phyloP scores from a whole-genome alignment of 2,888 invertebrate species.

The Zaprionus lineosus region DNA sequence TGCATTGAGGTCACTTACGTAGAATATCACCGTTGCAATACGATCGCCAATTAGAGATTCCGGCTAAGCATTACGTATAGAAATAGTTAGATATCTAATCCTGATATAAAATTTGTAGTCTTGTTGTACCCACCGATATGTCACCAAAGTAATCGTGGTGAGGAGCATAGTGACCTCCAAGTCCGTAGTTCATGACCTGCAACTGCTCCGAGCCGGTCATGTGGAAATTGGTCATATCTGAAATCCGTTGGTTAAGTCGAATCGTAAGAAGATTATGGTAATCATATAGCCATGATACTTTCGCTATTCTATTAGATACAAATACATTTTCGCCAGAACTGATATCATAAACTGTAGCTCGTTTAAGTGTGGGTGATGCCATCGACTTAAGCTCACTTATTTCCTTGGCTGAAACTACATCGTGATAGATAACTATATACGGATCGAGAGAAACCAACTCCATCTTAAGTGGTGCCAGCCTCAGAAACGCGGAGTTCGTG shows the following conservation, averaged over 20 bases:
- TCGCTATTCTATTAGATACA: slow-evolving; percentile 58
- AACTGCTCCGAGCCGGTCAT: slow-evolving; percentile 58
- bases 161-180: slow-evolving; percentile 74
- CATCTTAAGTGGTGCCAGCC: slow-evolving; percentile 79
- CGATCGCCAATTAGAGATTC: slow-evolving; percentile 88
- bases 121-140: slow-evolving; percentile 56
- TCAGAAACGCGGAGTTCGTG: slow-evolving; percentile 69
- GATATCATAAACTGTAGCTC: slow-evolving; percentile 75
- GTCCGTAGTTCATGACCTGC: slow-evolving; percentile 79
- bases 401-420: slow-evolving; percentile 68
- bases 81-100: too few species aligned
- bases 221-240: slow-evolving; percentile 73
- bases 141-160: slow-evolving; percentile 75
- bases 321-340: slow-evolving; percentile 21
- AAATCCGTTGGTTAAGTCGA: slow-evolving; percentile 61
- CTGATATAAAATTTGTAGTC: too few species aligned
- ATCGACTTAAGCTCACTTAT: slow-evolving; percentile 63
- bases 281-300: slow-evolving; percentile 70
- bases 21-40: slow-evolving; percentile 97
- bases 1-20: slow-evolving; percentile 90
- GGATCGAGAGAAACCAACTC: slow-evolving; percentile 74
- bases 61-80: not conserved
- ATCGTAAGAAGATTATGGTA: slow-evolving; percentile 32
- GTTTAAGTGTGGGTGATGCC: slow-evolving; percentile 61
- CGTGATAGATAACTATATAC: slow-evolving; percentile 77